Base-by-base conservation (phyloP, 1,140 invertebrate genomes). In the Drosophila serrata region DNA sequence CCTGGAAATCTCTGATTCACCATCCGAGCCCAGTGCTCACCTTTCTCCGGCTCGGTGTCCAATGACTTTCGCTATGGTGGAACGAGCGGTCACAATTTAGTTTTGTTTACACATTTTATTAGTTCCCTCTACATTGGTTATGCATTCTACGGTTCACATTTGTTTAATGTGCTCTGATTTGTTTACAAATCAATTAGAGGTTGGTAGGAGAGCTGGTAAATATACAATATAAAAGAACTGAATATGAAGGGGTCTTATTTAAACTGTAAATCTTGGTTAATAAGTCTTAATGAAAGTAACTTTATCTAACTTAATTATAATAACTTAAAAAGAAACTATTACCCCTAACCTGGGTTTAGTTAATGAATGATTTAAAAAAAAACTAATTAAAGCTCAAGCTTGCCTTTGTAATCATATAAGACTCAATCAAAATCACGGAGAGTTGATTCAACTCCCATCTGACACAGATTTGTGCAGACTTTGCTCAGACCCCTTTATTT, bases 51-150 rank as follows among this genome's bases (percentile, higher is more conserved):
- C 35, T 57, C 75, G 75, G 62, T 87, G 70, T 56, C 80, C 65
- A 87, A 87, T 65, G 56, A 56, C 79, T 79, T 87, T 87, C 67
- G 84, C 62, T 82, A 29, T 65, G 79, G 39, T 33, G 61, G 75
- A 46, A 15, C 43, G 31, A 53, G 37, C 48, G 29, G 49, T 45
- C 46, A 17, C 39, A 63, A 63, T 77, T 45, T 75, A 22, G 57
- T 75, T 75, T 80, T 57, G 55, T 62, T 80, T 68, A 62, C 19
- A 29, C 35, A 65, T 74, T 39, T 33, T 45, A 74, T 74, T 78
- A 73, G 57, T 39, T 73, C 45, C 49, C 49, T 58, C 27, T 39
- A 31, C n/a, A 53, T 77, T 69, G 27, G 69, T 37, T 65, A 62
- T 73, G 65, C 51, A 62, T 65, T 63, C 49, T 40, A 9, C 19